Conservation (phyloP, 2,113 vertebrate genomes). For the Patagioenas fasciata region DNA sequence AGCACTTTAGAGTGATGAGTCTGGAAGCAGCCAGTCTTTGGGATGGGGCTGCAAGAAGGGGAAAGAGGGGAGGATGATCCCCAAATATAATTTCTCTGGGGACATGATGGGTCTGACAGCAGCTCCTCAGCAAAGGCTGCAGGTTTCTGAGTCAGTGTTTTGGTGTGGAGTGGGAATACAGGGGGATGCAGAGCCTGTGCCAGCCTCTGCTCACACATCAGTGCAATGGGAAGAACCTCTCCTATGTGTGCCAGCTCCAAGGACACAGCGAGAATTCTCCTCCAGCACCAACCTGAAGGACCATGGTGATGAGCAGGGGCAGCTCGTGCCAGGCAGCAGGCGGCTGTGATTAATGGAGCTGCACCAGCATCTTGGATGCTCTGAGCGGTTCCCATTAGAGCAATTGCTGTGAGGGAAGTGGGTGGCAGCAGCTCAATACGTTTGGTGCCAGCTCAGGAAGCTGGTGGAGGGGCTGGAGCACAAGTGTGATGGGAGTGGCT, state of each 20-base stretch:
- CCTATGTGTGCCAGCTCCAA: rapidly evolving
- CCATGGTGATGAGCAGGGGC: rapidly evolving
- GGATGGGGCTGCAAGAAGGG: background rate
- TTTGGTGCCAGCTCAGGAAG: background rate
- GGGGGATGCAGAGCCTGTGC: background rate
- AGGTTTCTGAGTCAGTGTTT: background rate
- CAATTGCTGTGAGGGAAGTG: rapidly evolving
- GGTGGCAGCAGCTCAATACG: background rate
- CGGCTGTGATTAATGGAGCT: background rate
- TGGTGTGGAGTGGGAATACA: rapidly evolving
- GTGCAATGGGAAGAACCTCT: rapidly evolving
- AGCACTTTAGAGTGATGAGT: constrained; percentile 10
- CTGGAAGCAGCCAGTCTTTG: background rate
- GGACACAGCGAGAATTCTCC: background rate
- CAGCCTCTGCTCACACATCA: background rate
- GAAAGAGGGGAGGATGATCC: background rate
- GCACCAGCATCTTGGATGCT: background rate
- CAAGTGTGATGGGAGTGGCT: too few species aligned
- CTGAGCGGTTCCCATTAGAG: background rate
- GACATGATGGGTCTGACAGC: background rate
- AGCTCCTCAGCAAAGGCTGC: rapidly evolving
- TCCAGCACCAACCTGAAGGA: rapidly evolving
- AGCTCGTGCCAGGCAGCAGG: rapidly evolving
- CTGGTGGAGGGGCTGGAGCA: too few species aligned
- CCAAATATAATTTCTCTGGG: background rate